Evolutionary conservation across 2,888 invertebrate species (phyloP).

Genomic region (Ischnus inquisitorius): DNA sequence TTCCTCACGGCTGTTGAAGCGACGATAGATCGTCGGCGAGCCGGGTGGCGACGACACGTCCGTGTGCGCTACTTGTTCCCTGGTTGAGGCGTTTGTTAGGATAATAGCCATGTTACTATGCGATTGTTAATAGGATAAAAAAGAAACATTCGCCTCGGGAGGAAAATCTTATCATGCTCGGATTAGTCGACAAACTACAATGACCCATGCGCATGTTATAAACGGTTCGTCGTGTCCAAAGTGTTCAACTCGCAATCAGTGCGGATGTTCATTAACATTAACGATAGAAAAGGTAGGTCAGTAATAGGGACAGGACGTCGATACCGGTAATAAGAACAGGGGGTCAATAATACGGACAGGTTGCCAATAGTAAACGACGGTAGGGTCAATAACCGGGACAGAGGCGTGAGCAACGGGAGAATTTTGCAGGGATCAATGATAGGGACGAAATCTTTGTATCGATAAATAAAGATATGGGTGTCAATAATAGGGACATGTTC

Average conservation of each 20-base stretch:
- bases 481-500: too few relatives aligned
- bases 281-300: too few relatives aligned
- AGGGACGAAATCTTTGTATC: too few relatives aligned
- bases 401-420: too few relatives aligned
- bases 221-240: not conserved
- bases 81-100: constrained; percentile 83
- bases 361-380: too few relatives aligned
- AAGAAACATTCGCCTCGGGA: not conserved
- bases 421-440: too few relatives aligned
- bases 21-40: constrained; percentile 87
- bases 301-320: too few relatives aligned
- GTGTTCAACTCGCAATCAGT: not conserved
- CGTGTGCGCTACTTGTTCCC: constrained; percentile 86
- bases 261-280: not conserved
- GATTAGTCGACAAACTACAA: constrained; percentile 30
- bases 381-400: too few relatives aligned
- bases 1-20: constrained; percentile 87
- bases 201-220: constrained; percentile 1
- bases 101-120: constrained; percentile 52
- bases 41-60: constrained; percentile 89
- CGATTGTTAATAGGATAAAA: constrained; percentile 46
- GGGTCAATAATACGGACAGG: too few relatives aligned
- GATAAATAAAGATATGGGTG: too few relatives aligned
- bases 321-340: too few relatives aligned
- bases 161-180: constrained; percentile 21